Conservation (phyloP, 1,140 invertebrate genomes). For the Branchinecta lindahli region DNA sequence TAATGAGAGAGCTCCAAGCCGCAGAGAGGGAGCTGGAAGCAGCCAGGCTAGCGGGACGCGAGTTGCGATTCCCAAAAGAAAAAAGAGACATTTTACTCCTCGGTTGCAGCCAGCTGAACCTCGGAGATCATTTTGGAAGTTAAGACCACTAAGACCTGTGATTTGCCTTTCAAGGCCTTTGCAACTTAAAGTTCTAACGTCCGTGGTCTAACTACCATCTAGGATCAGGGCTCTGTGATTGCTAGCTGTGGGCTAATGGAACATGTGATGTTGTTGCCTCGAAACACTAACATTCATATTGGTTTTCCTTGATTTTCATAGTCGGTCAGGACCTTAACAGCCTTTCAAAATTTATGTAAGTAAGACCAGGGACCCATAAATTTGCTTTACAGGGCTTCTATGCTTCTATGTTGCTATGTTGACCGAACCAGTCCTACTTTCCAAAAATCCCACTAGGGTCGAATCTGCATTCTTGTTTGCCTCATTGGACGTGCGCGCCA, state of each 20-base stretch:
- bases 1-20: conserved; percentile 58
- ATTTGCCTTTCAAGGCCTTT: background rate
- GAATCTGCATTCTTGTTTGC: no score
- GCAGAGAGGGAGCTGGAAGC: conserved; percentile 75
- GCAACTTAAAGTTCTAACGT: background rate
- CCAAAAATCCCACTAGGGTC: no score
- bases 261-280: background rate
- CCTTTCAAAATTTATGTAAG: no score
- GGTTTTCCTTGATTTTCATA: background rate
- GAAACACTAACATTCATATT: background rate
- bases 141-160: background rate
- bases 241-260: background rate
- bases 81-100: conserved; percentile 85
- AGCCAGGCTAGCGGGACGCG: conserved; percentile 71
- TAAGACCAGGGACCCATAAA: no score
- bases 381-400: no score
- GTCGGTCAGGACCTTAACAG: background rate
- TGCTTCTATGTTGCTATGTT: no score
- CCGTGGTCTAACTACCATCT: background rate
- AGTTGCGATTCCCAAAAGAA: conserved; percentile 84
- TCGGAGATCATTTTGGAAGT: conserved; percentile 16
- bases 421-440: no score
- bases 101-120: conserved; percentile 53
- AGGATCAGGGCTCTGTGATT: background rate
- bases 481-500: no score